Conservation (phyloP, 1,140 invertebrate species). For the Venustaconcha ellipsiformis region DNA sequence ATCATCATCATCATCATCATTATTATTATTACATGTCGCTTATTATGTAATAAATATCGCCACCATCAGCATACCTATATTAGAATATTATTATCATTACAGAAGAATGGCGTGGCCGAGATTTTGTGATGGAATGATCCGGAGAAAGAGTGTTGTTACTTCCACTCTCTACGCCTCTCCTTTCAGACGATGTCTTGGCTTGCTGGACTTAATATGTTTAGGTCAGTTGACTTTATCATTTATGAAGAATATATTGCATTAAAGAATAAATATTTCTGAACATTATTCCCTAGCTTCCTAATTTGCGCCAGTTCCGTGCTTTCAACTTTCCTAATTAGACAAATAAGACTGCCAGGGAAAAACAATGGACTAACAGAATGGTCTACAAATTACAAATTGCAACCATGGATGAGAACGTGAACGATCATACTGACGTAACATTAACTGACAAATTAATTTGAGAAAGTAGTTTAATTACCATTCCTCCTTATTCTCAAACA, state of each 20-base stretch:
- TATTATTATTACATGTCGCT: too few species aligned
- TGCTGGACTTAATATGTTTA: slow-evolving; percentile 53
- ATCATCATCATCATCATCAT: too few species aligned
- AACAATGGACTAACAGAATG: neutral
- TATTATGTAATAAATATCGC: too few species aligned
- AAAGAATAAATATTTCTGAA: neutral
- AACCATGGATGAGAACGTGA: too few species aligned
- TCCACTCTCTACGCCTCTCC: slow-evolving; percentile 44
- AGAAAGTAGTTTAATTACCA: neutral
- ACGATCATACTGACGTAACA: too few species aligned
- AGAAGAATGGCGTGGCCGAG: neutral
- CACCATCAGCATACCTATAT: too few species aligned
- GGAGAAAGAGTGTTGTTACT: slow-evolving; percentile 48
- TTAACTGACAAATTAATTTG: too few species aligned
- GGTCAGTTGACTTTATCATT: slow-evolving; percentile 37
- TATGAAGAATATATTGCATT: neutral
- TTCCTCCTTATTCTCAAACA: neutral
- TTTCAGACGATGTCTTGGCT: slow-evolving; percentile 47
- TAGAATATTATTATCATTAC: too few species aligned
- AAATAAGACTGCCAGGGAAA: neutral
- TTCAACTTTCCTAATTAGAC: too few species aligned
- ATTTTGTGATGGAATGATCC: slow-evolving; percentile 30
- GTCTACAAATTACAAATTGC: too few species aligned
- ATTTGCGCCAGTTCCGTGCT: too few species aligned
- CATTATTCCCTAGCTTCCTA: too few species aligned